Conservation (phyloP, 2,113 vertebrate genomes). For the Dermatemys mawii region DNA sequence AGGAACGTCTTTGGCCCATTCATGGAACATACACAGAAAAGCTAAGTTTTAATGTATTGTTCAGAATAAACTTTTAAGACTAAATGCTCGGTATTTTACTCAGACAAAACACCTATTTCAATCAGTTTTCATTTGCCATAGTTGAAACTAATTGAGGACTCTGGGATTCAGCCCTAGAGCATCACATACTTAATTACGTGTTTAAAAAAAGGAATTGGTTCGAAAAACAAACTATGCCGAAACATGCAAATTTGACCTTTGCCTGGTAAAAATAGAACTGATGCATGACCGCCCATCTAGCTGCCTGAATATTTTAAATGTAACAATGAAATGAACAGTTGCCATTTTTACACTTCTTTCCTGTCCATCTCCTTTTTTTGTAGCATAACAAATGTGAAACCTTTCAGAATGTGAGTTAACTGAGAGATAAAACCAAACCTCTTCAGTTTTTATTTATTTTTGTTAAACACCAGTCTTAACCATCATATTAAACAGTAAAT, state of each 20-base stretch:
- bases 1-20: background rate
- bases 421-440: conserved; percentile 10
- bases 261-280: background rate
- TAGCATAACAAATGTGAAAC: background rate
- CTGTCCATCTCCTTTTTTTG: background rate
- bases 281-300: background rate
- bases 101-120: background rate
- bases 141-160: background rate
- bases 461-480: conserved; percentile 4
- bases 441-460: conserved; percentile 29
- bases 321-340: background rate
- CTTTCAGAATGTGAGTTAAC: conserved; percentile 27
- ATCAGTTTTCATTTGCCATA: background rate
- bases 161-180: background rate
- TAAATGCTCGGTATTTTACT: background rate
- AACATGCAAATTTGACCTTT: background rate
- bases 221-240: background rate
- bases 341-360: background rate
- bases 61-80: background rate
- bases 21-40: background rate
- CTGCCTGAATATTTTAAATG: background rate
- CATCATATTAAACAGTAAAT: background rate
- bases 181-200: background rate
- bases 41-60: background rate
- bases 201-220: background rate